phyloP scores from a whole-genome alignment of 2,797 vertebrate species.

The Microctenopoma steveboyesi region DNA sequence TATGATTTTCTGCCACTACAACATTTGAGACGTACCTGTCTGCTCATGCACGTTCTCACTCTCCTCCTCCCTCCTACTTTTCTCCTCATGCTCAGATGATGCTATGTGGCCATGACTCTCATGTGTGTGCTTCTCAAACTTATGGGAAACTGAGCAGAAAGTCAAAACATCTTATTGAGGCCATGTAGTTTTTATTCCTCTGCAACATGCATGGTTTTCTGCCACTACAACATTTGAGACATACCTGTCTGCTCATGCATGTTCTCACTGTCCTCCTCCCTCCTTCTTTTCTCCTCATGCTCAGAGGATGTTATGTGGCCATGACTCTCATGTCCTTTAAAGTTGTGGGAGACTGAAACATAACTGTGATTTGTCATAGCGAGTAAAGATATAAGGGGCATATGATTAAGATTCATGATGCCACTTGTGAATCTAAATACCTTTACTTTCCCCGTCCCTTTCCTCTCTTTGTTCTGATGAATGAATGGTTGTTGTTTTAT shows the following conservation, averaged over 20 bases:
- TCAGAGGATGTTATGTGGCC: conserved; percentile 21
- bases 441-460: conserved; percentile 2
- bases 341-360: conserved; percentile 29
- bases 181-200: too few species aligned
- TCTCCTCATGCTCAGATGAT: conserved; percentile 9
- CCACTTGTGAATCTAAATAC: background rate
- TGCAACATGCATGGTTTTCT: too few species aligned
- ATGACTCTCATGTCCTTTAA: conserved; percentile 16
- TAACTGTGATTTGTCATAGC: background rate
- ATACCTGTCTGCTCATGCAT: conserved; percentile 38
- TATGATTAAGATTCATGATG: background rate
- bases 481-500: conserved; percentile 14
- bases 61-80: background rate
- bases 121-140: conserved; percentile 3
- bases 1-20: background rate
- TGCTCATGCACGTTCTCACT: conserved; percentile 3
- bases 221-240: background rate
- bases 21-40: conserved; percentile 35
- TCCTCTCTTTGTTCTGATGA: conserved; percentile 15
- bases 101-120: conserved; percentile 26
- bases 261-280: background rate
- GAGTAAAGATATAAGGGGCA: background rate
- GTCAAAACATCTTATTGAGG: too few species aligned
- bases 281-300: background rate
- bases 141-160: conserved; percentile 22